phyloP scores from a whole-genome alignment of 2,888 invertebrate genomes.

The Trimorus sp. region DNA sequence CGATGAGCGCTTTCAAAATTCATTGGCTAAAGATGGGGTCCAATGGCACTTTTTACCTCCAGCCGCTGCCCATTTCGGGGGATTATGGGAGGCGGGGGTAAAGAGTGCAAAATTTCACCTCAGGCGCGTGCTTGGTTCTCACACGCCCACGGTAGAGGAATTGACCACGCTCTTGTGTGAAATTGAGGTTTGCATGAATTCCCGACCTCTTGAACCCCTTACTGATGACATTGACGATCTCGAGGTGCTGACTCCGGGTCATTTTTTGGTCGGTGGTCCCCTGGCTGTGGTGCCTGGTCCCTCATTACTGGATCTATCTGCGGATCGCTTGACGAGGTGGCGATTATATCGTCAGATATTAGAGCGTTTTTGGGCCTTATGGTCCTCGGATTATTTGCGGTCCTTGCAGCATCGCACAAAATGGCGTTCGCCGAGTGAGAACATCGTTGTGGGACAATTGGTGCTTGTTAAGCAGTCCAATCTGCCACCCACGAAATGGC shows the following conservation, averaged over 20 bases:
- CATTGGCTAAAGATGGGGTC: background rate
- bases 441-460: conserved; percentile 41
- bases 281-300: conserved; percentile 26
- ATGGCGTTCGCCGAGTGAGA: conserved; percentile 6
- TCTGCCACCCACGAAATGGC: conserved; percentile 59
- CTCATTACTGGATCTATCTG: conserved; percentile 6
- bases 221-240: conserved; percentile 15
- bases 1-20: too few relatives aligned
- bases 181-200: conserved; percentile 26
- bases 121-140: background rate
- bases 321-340: conserved; percentile 35
- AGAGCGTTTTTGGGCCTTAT: conserved; percentile 36
- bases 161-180: background rate
- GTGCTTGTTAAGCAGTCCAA: conserved; percentile 55
- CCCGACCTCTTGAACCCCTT: conserved; percentile 28
- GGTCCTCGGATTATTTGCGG: conserved; percentile 49
- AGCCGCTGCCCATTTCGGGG: background rate
- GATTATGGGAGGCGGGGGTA: conserved; percentile 2
- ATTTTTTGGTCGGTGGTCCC: conserved; percentile 30
- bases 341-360: conserved; percentile 5
- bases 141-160: conserved; percentile 7
- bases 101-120: conserved; percentile 5
- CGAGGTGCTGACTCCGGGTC: conserved; percentile 35
- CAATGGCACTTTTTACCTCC: conserved; percentile 14
- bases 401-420: conserved; percentile 38